phyloP scores from a whole-genome alignment of 2,113 vertebrate genomes.

The Coracopsis vasa region DNA sequence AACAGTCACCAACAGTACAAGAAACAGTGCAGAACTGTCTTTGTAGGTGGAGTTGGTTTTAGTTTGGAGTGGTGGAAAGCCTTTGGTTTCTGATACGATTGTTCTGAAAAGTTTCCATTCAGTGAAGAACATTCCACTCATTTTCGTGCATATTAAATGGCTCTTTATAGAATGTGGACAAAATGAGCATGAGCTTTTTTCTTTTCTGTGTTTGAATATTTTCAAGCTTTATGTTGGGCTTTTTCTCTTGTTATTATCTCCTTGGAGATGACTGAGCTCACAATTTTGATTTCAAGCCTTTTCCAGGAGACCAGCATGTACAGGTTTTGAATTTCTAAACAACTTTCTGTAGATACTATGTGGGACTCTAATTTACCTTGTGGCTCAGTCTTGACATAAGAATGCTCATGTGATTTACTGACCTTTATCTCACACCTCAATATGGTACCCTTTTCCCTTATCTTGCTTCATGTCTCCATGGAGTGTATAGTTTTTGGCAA shows the following conservation, averaged over 20 bases:
- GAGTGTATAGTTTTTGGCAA: background rate
- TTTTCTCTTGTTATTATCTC: background rate
- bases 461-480: background rate
- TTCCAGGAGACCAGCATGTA: background rate
- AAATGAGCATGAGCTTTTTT: background rate
- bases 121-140: background rate
- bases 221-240: background rate
- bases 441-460: background rate
- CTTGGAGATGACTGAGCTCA: background rate
- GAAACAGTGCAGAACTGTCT: background rate
- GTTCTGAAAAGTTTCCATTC: background rate
- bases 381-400: conserved; percentile 16
- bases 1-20: background rate
- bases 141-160: background rate
- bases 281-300: background rate
- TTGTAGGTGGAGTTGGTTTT: background rate
- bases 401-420: conserved; percentile 23
- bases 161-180: background rate
- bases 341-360: background rate
- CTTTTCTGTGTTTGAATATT: background rate
- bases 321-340: background rate
- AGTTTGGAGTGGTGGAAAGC: background rate
- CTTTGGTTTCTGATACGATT: background rate
- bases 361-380: background rate
- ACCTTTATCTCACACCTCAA: background rate